Evolutionary conservation across 2,797 vertebrate genomes (phyloP), one percentile per base, ranked within the genome.

Genomic region (Uromys caudimaculatus): DNA sequence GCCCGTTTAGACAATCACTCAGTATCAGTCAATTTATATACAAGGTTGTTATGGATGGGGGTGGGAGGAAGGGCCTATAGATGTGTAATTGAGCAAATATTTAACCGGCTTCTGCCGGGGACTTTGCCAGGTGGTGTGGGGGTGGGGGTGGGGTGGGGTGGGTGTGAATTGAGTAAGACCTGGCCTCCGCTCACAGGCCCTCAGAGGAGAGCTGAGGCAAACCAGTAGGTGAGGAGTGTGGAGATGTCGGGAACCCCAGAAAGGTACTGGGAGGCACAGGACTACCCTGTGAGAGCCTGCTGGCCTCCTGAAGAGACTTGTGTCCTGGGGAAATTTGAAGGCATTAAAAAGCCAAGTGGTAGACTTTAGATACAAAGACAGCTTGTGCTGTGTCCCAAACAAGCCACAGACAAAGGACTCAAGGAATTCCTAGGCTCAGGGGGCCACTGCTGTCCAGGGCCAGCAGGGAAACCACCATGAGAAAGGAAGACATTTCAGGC

Each of bases 81-180:
- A 97, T 97, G 96, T 96, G 97, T 97, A 96, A 97, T 87, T 79
- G 93, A 95, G 79, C 96, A 97, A 98, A 97, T 98, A 97, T 97
- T 98, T 98, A 97, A 97, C 95, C 79, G 85, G 56, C 92, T 98
- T 98, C 95, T 98, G 95, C 75, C 93, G 95, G 78, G 93, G 95
- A 92, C 52, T 97, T 92, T 76, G 90, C 95, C 97, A 97, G 97
- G 97, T 97, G 96, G 71, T 90, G 83, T 67, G 79, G 69, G 44
- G 60, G 91, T 64, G 58, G 35, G 77, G 60, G 44, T 62, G 76
- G 23, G 21, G 69, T 6, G 50, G 64, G 76, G 93, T 71, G 92
- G 93, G 32, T 44, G 64, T 58, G 64, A 83, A 52, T 97, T 97
- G 97, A 92, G 93, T 85, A 97, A 97, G 92, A 96, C 94, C 81